These are phyloP conservation scores for Epinephelus awoara DNA, from an alignment of 2,797 vertebrate species.

Conservation along the genomic window DNA sequence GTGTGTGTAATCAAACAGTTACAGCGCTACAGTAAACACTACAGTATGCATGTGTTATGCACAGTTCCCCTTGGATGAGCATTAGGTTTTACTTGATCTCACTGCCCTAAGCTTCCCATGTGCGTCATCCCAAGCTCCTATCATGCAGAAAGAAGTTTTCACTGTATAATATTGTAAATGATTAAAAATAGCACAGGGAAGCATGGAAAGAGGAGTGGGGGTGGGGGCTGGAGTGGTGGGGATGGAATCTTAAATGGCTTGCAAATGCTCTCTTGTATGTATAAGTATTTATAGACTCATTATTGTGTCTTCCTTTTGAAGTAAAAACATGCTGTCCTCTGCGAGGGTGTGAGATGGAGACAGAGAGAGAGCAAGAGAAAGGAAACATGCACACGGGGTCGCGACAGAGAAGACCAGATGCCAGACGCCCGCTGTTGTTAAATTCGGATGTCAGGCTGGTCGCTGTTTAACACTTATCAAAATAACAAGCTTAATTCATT, in stretches of 20 bases:
- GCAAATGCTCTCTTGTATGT: slow-evolving; percentile 34
- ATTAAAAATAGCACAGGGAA: slow-evolving; percentile 74
- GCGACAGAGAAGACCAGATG: slow-evolving; percentile 41
- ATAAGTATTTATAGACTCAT: slow-evolving; percentile 54
- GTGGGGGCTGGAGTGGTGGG: slow-evolving; percentile 26
- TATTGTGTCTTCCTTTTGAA: slow-evolving; percentile 46
- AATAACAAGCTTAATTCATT: slow-evolving; percentile 46
- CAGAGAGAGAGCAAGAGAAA: slow-evolving; percentile 37
- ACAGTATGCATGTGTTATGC: slow-evolving; percentile 72
- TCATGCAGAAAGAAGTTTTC: slow-evolving; percentile 73
- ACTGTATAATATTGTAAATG: slow-evolving; percentile 79
- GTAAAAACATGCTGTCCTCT: slow-evolving; percentile 36
- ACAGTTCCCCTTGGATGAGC: slow-evolving; percentile 76
- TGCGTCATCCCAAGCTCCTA: slow-evolving; percentile 69
- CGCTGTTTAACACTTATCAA: slow-evolving; percentile 39
- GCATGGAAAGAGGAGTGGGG: slow-evolving; percentile 1
- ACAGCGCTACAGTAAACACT: slow-evolving; percentile 55
- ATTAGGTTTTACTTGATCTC: slow-evolving; percentile 80
- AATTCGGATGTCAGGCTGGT: slow-evolving; percentile 25
- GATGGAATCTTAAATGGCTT: slow-evolving; percentile 33
- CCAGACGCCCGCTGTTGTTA: slow-evolving; percentile 47
- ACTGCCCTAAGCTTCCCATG: slow-evolving; percentile 73
- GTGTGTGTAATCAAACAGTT: slow-evolving; percentile 56
- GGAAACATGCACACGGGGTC: background rate
- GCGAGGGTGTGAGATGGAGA: slow-evolving; percentile 32